Percentiles rank a stretch among this genome's conserved stretches.
These are phyloP conservation scores for Donacobius atricapilla DNA, from an alignment of 2,113 vertebrate species.

Conservation along the genomic window DNA sequence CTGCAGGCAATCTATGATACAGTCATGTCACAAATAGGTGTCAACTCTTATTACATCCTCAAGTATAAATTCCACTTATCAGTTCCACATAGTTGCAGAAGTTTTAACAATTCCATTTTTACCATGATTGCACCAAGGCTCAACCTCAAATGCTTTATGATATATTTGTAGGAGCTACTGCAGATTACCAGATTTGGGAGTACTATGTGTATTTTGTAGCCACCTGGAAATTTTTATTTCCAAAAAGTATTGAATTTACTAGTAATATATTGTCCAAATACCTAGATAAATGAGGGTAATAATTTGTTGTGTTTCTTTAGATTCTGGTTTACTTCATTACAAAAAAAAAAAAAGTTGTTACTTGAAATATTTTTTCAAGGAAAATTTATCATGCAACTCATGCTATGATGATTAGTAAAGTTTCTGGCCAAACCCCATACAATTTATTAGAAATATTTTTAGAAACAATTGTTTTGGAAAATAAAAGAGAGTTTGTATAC, in stretches of 20 bases:
- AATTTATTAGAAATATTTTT: not conserved
- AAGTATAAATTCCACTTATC: constrained; percentile 75
- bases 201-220: not conserved
- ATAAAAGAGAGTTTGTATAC: not conserved
- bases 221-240: not conserved
- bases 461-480: not conserved
- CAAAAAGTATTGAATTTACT: not conserved
- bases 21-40: constrained; percentile 83
- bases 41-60: constrained; percentile 80
- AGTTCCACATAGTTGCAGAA: constrained; percentile 70
- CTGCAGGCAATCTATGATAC: constrained; percentile 76
- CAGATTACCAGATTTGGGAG: not conserved
- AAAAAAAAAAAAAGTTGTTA: not conserved
- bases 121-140: constrained; percentile 22
- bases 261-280: not conserved
- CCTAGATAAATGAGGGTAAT: not conserved
- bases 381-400: not conserved
- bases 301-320: not conserved
- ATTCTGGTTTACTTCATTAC: not conserved
- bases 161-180: not conserved
- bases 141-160: not conserved
- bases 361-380: not conserved
- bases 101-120: constrained; percentile 69
- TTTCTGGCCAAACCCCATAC: not conserved
- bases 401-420: not conserved